Conservation (phyloP, 2,113 vertebrate genomes). For the Petrocephalus zakoni region DNA sequence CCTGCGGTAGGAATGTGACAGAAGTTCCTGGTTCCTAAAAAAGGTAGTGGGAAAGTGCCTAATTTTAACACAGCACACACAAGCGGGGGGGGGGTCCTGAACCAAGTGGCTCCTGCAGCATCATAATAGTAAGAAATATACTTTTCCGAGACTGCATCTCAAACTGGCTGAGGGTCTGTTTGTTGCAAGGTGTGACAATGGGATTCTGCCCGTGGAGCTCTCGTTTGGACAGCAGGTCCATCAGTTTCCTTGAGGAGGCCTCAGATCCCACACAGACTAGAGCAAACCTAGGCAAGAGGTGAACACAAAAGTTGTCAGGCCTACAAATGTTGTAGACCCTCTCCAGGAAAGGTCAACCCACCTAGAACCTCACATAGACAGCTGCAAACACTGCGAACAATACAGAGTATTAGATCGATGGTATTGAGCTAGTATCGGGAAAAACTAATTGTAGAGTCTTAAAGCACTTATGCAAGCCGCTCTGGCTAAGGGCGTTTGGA, state of each 20-base stretch:
- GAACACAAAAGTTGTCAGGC: not conserved
- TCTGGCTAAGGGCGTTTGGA: no score
- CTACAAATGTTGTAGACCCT: not conserved
- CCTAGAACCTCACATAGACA: not conserved
- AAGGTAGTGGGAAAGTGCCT: not conserved
- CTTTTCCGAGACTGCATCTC: conserved; percentile 99
- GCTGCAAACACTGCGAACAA: no score
- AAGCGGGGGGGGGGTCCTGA: not conserved
- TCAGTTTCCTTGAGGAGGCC: conserved; percentile 88
- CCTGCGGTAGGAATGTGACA: not conserved
- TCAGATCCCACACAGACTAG: conserved; percentile 95
- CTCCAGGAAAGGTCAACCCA: not conserved
- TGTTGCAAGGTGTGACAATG: conserved; percentile 95
- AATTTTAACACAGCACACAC: not conserved
- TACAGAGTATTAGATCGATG: no score
- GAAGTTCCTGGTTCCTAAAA: not conserved
- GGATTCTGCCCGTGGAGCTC: conserved; percentile 97
- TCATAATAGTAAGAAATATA: conserved; percentile 53
- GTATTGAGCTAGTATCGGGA: no score
- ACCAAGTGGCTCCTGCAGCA: not conserved
- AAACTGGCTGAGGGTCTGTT: conserved; percentile 97
- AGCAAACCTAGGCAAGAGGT: conserved; percentile 74
- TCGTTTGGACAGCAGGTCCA: conserved; percentile 92
- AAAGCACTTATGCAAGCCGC: no score
- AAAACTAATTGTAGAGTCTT: no score